phyloP scores from a whole-genome alignment of 2,113 vertebrate genomes.

The Anser brachyrhynchus region DNA sequence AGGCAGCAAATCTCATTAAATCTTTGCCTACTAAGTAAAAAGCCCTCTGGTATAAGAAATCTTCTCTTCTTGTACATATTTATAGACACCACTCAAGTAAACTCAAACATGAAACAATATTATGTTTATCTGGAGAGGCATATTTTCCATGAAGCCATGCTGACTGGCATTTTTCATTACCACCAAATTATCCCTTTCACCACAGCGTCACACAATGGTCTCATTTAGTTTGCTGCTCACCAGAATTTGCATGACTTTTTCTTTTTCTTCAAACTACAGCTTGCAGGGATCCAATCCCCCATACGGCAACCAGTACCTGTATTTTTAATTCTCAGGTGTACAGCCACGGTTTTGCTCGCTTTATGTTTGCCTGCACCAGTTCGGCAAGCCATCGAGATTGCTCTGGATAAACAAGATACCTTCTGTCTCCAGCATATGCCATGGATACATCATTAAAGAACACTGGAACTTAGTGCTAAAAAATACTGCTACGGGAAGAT shows the following conservation, averaged over 20 bases:
- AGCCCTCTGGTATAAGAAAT: constrained; percentile 4
- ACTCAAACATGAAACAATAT: constrained; percentile 27
- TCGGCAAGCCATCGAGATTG: background rate
- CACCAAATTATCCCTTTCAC: background rate
- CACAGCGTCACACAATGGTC: constrained; percentile 4
- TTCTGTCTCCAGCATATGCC: background rate
- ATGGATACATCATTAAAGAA: background rate
- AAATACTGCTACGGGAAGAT: background rate
- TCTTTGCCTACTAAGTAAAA: background rate
- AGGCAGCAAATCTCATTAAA: constrained; percentile 22
- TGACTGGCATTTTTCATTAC: constrained; percentile 17
- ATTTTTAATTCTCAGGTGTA: background rate
- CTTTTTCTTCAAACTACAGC: background rate
- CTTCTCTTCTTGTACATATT: constrained; percentile 21
- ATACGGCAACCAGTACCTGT: background rate
- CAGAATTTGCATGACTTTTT: constrained; percentile 9
- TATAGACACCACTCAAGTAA: constrained; percentile 39
- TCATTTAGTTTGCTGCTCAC: constrained; percentile 26
- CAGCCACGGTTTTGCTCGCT: background rate
- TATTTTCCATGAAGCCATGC: constrained; percentile 42
- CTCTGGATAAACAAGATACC: background rate
- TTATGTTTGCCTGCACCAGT: background rate
- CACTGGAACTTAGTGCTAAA: background rate
- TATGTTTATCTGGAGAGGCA: constrained; percentile 40
- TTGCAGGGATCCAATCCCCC: background rate